These are phyloP conservation scores for Rhabdornis inornatus DNA, from an alignment of 2,113 vertebrate genomes.

Conservation along the genomic window DNA sequence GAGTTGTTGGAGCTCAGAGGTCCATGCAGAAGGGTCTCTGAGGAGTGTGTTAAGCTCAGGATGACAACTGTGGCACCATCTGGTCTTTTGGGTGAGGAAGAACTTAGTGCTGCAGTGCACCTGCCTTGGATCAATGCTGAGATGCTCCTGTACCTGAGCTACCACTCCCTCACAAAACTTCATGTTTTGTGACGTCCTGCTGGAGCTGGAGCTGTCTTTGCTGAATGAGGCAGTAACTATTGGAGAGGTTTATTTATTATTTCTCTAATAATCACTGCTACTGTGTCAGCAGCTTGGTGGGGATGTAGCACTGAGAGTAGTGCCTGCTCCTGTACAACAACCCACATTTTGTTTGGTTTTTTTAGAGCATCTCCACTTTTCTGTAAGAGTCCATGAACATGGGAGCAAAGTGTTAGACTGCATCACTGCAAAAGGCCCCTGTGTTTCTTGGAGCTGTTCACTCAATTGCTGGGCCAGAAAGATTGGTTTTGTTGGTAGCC, in stretches of 20 bases:
- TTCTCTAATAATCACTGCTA: neutral
- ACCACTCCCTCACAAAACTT: neutral
- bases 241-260: neutral
- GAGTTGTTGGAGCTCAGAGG: neutral
- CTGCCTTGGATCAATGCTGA: neutral
- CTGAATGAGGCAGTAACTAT: neutral
- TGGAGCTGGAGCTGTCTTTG: neutral
- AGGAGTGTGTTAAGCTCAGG: neutral
- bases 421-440: neutral
- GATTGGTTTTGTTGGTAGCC: neutral
- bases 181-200: neutral
- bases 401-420: neutral
- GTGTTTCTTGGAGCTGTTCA: neutral
- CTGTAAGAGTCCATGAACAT: neutral
- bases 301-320: neutral
- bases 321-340: neutral
- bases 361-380: neutral
- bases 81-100: neutral
- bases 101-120: rapidly evolving
- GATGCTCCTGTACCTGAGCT: neutral
- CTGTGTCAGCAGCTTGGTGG: neutral
- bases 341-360: neutral
- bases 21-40: neutral
- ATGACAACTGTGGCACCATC: neutral
- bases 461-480: neutral